Base-by-base conservation (phyloP, 2,113 vertebrate genomes). In the Prolemur simus region DNA sequence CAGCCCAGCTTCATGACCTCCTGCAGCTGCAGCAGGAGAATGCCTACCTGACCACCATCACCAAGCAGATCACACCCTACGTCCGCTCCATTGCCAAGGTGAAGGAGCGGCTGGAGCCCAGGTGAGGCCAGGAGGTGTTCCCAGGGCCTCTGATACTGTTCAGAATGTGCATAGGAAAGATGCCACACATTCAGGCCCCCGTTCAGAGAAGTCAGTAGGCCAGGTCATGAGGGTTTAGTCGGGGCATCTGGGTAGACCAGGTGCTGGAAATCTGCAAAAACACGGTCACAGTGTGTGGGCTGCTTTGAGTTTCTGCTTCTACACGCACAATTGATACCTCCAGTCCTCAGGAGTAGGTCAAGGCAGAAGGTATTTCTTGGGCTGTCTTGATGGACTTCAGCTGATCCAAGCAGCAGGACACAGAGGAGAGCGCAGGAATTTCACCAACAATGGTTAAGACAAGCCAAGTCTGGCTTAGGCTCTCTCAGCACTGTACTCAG, bases 1-100 rank as follows among this genome's bases (percentile, higher is more conserved):
- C 97, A 99, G 99, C 99, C 66, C 99, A 99, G 98, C 99, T 99
- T 74, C 99, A 99, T 0, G 99, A 99, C 98, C 98, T 99, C 71
- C 98, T 99, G 98, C 99, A 99, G 98, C 99, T 99, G 93, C 99
- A 99, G 96, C 99, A 99, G 97, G 99, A 99, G 98, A 99, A 99
- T 97, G 98, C 98, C 87, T 99, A 98, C 97, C 97, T 99, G 92
- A 99, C 98, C 87, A 99, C 99, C 47, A 99, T 99, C 96, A 98
- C 99, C 97, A 98, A 98, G 95, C 99, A 99, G 98, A 99, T 99
- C 27, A 99, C 98, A 0, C 99, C 99, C 25, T 99, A 99, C 7
- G 98, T 99, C 93, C 98, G 98, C 88, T 99, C 99, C 93, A 99
- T 99, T 0, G 99, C 99, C 95, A 99, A 99, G 97, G 99, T 99